A percentile compares a stretch with the other conserved stretches of the same genome.
Evolutionary conservation across 2,888 invertebrate genomes (phyloP).

Genomic region (Cerastoderma edule): DNA sequence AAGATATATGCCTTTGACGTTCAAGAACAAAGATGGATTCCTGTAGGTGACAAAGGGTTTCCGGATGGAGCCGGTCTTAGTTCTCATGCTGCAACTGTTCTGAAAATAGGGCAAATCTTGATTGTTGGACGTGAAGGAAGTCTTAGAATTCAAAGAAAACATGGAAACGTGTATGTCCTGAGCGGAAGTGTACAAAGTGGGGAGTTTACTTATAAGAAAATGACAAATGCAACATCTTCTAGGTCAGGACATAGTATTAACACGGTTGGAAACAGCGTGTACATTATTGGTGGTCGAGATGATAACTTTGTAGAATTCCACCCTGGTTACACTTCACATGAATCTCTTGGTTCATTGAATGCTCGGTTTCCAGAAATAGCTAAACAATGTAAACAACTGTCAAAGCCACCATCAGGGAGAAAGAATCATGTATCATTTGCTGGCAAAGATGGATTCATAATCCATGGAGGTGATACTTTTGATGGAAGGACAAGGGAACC

Average conservation of each 20-base stretch:
- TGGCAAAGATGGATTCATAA: slow-evolving; percentile 69
- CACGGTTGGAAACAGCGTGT: slow-evolving; percentile 70
- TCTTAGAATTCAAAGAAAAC: slow-evolving; percentile 77
- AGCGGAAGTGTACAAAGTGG: slow-evolving; percentile 70
- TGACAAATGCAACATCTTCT: slow-evolving; percentile 72
- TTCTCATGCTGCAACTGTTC: slow-evolving; percentile 80
- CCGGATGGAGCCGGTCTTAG: slow-evolving; percentile 82
- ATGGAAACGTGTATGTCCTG: slow-evolving; percentile 79
- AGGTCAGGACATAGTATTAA: slow-evolving; percentile 81
- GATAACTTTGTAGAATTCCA: slow-evolving; percentile 78
- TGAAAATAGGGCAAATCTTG: slow-evolving; percentile 75
- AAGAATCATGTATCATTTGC: slow-evolving; percentile 78
- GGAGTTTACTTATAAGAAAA: slow-evolving; percentile 72
- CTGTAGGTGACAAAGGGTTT: slow-evolving; percentile 72
- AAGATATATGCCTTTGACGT: slow-evolving; percentile 78
- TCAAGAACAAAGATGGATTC: slow-evolving; percentile 73
- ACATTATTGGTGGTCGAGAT: slow-evolving; percentile 80
- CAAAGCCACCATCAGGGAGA: slow-evolving; percentile 80
- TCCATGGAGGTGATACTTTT: slow-evolving; percentile 83
- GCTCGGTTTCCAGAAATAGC: slow-evolving; percentile 53
- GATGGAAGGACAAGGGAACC: slow-evolving; percentile 80
- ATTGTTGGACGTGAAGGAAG: slow-evolving; percentile 83
- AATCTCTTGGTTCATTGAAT: slow-evolving; percentile 35
- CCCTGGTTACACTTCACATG: slow-evolving; percentile 44
- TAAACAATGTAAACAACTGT: slow-evolving; percentile 62